A percentile compares a stretch with the other conserved stretches of the same genome.
Evolutionary conservation across 2,888 invertebrate genomes (phyloP).

Genomic region (Caenorhabditis japonica): DNA sequence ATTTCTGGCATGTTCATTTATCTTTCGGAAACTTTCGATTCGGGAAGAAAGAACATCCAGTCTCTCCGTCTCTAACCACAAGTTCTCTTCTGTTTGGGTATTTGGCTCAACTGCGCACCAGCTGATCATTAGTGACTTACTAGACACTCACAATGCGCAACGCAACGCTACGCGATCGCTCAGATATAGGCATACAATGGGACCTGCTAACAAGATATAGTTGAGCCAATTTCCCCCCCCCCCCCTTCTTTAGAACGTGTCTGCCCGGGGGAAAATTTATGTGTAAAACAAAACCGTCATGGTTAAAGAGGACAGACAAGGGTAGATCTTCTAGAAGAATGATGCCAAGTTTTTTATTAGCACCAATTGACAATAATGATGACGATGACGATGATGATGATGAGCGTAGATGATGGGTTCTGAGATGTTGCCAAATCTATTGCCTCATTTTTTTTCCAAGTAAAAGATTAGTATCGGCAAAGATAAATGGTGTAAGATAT

Average conservation of each 20-base stretch:
- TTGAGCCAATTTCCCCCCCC: slow-evolving; percentile 54
- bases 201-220: slow-evolving; percentile 52
- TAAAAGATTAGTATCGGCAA: slow-evolving; percentile 4
- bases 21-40: too few species aligned
- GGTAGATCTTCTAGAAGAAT: too few species aligned
- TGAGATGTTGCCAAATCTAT: slow-evolving; percentile 37
- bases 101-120: too few species aligned
- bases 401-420: not conserved
- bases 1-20: too few species aligned
- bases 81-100: too few species aligned
- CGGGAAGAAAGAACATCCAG: too few species aligned
- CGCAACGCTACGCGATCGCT: not conserved
- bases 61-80: too few species aligned
- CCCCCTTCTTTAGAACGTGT: slow-evolving; percentile 30
- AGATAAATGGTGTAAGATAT: not conserved
- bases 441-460: too few species aligned
- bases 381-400: slow-evolving; percentile 26
- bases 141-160: slow-evolving; percentile 15
- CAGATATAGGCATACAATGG: slow-evolving; percentile 50
- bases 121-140: slow-evolving; percentile 41
- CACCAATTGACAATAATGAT: slow-evolving; percentile 41
- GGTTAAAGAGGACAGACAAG: slow-evolving; percentile 4
- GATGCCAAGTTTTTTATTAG: slow-evolving; percentile 49
- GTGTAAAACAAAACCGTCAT: not conserved
- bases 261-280: slow-evolving; percentile 12